Evolutionary conservation across 2,888 invertebrate genomes (phyloP), one percentile per base, ranked within the genome.

Genomic region (Megalurothrips usitatus): DNA sequence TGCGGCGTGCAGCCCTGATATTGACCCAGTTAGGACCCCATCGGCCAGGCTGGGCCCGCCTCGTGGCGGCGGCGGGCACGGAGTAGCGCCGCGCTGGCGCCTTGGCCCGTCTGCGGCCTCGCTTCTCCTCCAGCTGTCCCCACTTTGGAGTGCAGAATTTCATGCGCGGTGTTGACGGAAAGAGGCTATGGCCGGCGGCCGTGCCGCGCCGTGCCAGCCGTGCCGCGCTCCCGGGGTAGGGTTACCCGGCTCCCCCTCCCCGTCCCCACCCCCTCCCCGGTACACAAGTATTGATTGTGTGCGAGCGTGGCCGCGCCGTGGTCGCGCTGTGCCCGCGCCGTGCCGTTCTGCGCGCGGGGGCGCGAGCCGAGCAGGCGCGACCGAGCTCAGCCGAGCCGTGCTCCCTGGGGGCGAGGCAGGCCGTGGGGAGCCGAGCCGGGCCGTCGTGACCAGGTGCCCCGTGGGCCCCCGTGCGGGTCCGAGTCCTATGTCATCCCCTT

Each of bases 231-330:
- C 34, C 34, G 6, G 34, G 34, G 34, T 43, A 43, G 34, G 34
- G 34, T 43, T 43, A 43, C 58, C 58, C 58, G 4, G 58, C 58
- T 10, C 26, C 26, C 23, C 23, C 68, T 12, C 68, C 68, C 26
- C 52, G 1, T 52, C 68, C 68, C n/a, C 11, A 17, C 14, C 58
- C 58, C 58, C 58, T 58, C 58, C n/a, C 23, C 68, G 58, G 68
- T 75, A 75, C 68, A 75, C 23, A 75, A 75, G 68, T 75, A 75
- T 75, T 75, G 68, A 75, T 75, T 75, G 68, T 75, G 68, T 75
- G 68, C 23, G 68, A 75, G 68, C 26, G 68, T 68, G 68, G 14
- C 58, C 58, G 17, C 52, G 12, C 52, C 68, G 68, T 23, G 68
- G 23, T 23, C 23, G n/a, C 68, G 26, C 11, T 26, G 23, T 26